These are phyloP conservation scores for Porites rus DNA, from an alignment of 92 coral and sea anemone species.

Conservation along the genomic window DNA sequence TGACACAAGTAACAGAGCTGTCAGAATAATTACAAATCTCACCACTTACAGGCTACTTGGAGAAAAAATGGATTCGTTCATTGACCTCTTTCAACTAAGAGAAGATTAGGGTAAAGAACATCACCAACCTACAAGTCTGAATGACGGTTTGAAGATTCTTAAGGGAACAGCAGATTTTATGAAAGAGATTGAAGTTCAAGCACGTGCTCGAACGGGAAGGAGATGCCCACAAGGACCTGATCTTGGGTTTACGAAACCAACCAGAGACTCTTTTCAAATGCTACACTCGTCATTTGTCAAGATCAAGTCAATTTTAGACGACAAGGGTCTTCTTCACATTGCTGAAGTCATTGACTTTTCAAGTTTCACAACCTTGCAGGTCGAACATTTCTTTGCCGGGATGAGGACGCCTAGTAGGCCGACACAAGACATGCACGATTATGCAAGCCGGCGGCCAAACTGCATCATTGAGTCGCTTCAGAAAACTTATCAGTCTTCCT, in stretches of 20 bases:
- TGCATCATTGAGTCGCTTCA: conserved; percentile 58
- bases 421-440: conserved; percentile 57
- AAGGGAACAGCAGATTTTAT: conserved; percentile 38
- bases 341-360: conserved; percentile 40
- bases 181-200: conserved; percentile 50
- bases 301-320: conserved; percentile 25
- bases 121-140: conserved; percentile 18
- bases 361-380: conserved; percentile 58
- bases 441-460: conserved; percentile 57
- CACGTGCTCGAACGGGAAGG: conserved; percentile 46
- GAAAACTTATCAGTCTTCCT: conserved; percentile 59
- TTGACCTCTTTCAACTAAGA: conserved; percentile 53
- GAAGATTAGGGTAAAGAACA: conserved; percentile 21
- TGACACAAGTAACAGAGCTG: conserved; percentile 4
- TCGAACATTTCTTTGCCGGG: conserved; percentile 54
- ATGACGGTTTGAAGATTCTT: conserved; percentile 55
- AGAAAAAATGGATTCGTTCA: conserved; percentile 33
- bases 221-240: conserved; percentile 67
- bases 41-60: conserved; percentile 43
- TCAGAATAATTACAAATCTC: conserved; percentile 55
- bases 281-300: conserved; percentile 45
- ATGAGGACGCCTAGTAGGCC: conserved; percentile 63
- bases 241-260: conserved; percentile 60
- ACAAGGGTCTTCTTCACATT: conserved; percentile 42
- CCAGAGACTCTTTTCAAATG: conserved; percentile 63